These are phyloP conservation scores for Halocaridina rubra DNA, from an alignment of 2,888 invertebrate genomes.

Conservation along the genomic window DNA sequence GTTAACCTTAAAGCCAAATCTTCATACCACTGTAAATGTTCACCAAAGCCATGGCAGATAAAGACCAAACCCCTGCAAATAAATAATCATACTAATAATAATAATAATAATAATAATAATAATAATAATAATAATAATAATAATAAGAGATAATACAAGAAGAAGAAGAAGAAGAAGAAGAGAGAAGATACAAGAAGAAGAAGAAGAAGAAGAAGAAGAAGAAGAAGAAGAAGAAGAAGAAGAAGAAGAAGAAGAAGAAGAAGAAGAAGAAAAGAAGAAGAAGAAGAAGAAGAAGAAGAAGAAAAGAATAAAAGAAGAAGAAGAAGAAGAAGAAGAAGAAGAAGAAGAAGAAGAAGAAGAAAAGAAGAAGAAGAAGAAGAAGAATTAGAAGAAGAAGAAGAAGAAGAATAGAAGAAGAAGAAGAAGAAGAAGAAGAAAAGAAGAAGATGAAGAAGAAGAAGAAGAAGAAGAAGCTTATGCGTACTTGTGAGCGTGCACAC, in stretches of 20 bases:
- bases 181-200: background rate
- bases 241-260: background rate
- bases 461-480: background rate
- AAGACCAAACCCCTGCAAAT: slow-evolving; percentile 65
- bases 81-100: too few species aligned
- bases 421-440: background rate
- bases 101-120: too few species aligned
- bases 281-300: background rate
- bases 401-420: background rate
- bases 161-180: background rate
- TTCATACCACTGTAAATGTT: slow-evolving; percentile 66
- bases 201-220: background rate
- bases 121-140: too few species aligned
- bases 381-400: background rate
- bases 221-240: background rate
- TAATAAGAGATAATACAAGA: too few species aligned
- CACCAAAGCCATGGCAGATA: slow-evolving; percentile 66
- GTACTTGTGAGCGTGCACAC: background rate
- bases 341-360: background rate
- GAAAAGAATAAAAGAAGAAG: background rate
- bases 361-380: background rate
- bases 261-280: background rate
- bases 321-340: background rate
- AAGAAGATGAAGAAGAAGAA: background rate
- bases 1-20: slow-evolving; percentile 64